phyloP scores from a whole-genome alignment of 2,888 invertebrate species.

The Drosophila neotestacea region DNA sequence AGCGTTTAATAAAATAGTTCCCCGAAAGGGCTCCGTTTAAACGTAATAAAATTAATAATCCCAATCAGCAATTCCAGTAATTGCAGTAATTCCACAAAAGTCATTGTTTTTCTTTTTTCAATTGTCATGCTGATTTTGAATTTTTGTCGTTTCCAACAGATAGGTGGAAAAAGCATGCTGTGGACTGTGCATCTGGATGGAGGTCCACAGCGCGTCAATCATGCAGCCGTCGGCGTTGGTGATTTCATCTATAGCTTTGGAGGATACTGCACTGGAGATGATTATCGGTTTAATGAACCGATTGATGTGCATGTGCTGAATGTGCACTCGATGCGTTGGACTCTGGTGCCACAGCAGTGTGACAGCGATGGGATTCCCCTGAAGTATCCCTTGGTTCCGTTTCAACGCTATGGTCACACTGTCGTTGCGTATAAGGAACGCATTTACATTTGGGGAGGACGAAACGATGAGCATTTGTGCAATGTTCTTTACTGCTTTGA shows the following conservation, averaged over 20 bases:
- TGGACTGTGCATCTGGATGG: slow-evolving; percentile 95
- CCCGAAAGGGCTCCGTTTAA: too few species aligned
- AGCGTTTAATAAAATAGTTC: too few species aligned
- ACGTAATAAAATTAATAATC: too few species aligned
- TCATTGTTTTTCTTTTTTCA: background rate
- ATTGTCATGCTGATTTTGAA: background rate
- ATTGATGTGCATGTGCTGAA: slow-evolving; percentile 95
- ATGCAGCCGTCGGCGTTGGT: slow-evolving; percentile 93
- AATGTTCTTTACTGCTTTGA: slow-evolving; percentile 93
- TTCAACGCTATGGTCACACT: slow-evolving; percentile 96
- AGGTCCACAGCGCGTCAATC: slow-evolving; percentile 96
- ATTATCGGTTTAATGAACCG: slow-evolving; percentile 90
- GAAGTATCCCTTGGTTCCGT: slow-evolving; percentile 88
- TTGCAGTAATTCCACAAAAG: background rate
- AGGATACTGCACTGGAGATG: slow-evolving; percentile 93
- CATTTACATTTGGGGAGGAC: slow-evolving; percentile 95
- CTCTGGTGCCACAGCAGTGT: slow-evolving; percentile 86
- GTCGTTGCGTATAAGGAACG: slow-evolving; percentile 91
- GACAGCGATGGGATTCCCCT: slow-evolving; percentile 85
- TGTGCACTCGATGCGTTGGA: slow-evolving; percentile 88
- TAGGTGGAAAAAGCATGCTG: slow-evolving; percentile 86
- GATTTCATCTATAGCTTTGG: slow-evolving; percentile 95
- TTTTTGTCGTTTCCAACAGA: slow-evolving; percentile 4
- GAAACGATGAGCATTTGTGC: slow-evolving; percentile 92
- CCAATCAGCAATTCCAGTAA: too few species aligned